These are phyloP conservation scores for Brachyopa scutellaris DNA, from an alignment of 2,888 invertebrate species.

Conservation along the genomic window DNA sequence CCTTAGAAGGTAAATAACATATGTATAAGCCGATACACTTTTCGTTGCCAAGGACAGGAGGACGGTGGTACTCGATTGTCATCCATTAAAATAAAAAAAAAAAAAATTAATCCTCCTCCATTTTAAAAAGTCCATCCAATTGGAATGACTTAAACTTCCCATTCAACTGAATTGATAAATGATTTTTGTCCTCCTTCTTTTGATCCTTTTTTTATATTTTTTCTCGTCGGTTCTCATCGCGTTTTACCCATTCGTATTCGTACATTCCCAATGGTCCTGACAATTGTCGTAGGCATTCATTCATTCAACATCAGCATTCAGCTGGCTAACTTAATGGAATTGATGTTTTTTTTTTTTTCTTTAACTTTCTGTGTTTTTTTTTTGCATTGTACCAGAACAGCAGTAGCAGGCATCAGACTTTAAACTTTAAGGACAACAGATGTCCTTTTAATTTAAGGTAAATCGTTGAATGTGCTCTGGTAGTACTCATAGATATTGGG, in stretches of 20 bases:
- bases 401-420: background rate
- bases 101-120: background rate
- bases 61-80: too few relatives aligned
- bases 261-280: too few relatives aligned
- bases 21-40: too few relatives aligned
- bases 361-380: too few relatives aligned
- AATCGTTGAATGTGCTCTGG: conserved; percentile 25
- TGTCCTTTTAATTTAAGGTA: conserved; percentile 46
- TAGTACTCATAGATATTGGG: background rate
- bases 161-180: conserved; percentile 42
- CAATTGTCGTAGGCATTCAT: conserved; percentile 49
- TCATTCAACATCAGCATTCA: conserved; percentile 53
- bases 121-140: conserved; percentile 2
- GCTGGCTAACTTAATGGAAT: conserved; percentile 44
- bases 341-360: conserved; percentile 43
- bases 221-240: too few relatives aligned
- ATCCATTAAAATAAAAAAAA: background rate
- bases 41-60: too few relatives aligned
- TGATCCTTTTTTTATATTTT: conserved; percentile 7
- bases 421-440: conserved; percentile 40
- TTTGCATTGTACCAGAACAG: background rate
- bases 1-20: too few relatives aligned
- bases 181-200: conserved; percentile 12
- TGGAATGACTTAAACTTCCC: conserved; percentile 28
- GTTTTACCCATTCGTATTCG: too few relatives aligned